Percentiles rank a stretch among this genome's conserved stretches.
Evolutionary conservation across 2,888 invertebrate genomes (phyloP).

Genomic region (Eilema caniola): DNA sequence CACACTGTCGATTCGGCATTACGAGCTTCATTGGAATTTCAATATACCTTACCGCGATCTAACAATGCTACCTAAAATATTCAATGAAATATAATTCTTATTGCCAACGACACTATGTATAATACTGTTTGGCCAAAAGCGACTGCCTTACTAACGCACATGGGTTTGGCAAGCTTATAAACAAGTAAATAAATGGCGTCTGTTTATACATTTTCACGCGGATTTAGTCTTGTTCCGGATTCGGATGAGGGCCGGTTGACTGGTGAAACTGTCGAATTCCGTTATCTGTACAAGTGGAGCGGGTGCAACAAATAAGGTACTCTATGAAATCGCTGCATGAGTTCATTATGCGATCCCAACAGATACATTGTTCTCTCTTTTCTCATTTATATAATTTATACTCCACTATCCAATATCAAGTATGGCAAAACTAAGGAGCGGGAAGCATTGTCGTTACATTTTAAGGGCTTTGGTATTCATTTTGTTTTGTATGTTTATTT

Average conservation of each 20-base stretch:
- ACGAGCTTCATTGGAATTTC: constrained; percentile 41
- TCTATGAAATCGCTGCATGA: constrained; percentile 25
- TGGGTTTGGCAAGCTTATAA: constrained; percentile 42
- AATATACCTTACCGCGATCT: constrained; percentile 30
- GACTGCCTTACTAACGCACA: constrained; percentile 32
- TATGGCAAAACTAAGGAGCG: not conserved
- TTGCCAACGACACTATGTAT: constrained; percentile 15
- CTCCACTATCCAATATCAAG: constrained; percentile 9
- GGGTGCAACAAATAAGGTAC: constrained; percentile 49
- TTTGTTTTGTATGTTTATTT: not conserved
- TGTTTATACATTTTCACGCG: constrained; percentile 55
- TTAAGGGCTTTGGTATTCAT: not conserved
- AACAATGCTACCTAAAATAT: constrained; percentile 21
- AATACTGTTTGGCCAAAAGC: constrained; percentile 27
- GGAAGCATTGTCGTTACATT: not conserved
- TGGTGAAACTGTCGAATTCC: constrained; percentile 67
- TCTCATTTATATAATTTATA: constrained; percentile 33
- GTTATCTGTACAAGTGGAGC: constrained; percentile 61
- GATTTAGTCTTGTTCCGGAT: constrained; percentile 60
- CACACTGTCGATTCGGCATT: constrained; percentile 33
- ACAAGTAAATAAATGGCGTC: constrained; percentile 44
- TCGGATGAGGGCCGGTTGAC: constrained; percentile 45
- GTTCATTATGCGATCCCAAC: constrained; percentile 38
- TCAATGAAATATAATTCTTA: constrained; percentile 26
- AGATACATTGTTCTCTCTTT: constrained; percentile 30